Percentiles rank a stretch among this genome's conserved stretches.
phyloP scores from a whole-genome alignment of 2,888 invertebrate species.

The Eumerus sabulonum region DNA sequence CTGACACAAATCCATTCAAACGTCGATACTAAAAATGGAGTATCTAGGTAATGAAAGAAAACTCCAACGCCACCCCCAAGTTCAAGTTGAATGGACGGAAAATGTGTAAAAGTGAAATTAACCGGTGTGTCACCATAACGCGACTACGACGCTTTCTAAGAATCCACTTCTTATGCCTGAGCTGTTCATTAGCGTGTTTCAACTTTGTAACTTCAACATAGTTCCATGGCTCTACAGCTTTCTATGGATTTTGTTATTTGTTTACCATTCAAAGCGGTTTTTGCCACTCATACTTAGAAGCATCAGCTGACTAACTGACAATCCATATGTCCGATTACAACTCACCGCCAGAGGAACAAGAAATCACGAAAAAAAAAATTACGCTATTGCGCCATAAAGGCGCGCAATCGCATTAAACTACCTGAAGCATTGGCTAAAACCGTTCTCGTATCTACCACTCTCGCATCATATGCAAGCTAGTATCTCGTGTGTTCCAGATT shows the following conservation, averaged over 20 bases:
- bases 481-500: constrained; percentile 58
- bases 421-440: constrained; percentile 20
- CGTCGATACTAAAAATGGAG: too few relatives aligned
- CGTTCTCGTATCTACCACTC: constrained; percentile 21
- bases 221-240: constrained; percentile 28
- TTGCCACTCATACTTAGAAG: constrained; percentile 2
- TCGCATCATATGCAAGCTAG: constrained; percentile 3
- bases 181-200: constrained; percentile 17
- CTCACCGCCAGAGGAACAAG: not conserved
- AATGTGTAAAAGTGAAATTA: constrained; percentile 33
- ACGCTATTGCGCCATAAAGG: constrained; percentile 57
- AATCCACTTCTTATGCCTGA: constrained; percentile 23
- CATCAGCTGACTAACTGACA: not conserved
- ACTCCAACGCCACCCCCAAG: constrained; percentile 23
- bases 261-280: constrained; percentile 36
- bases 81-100: constrained; percentile 56
- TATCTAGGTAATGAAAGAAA: too few relatives aligned
- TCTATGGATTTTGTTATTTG: constrained; percentile 36
- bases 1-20: too few relatives aligned
- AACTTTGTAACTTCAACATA: constrained; percentile 17
- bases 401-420: constrained; percentile 42
- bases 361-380: constrained; percentile 30
- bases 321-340: not conserved
- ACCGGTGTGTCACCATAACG: constrained; percentile 21
- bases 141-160: constrained; percentile 52